These are phyloP conservation scores for Euura lappo DNA, from an alignment of 1,140 invertebrate genomes.

Conservation along the genomic window DNA sequence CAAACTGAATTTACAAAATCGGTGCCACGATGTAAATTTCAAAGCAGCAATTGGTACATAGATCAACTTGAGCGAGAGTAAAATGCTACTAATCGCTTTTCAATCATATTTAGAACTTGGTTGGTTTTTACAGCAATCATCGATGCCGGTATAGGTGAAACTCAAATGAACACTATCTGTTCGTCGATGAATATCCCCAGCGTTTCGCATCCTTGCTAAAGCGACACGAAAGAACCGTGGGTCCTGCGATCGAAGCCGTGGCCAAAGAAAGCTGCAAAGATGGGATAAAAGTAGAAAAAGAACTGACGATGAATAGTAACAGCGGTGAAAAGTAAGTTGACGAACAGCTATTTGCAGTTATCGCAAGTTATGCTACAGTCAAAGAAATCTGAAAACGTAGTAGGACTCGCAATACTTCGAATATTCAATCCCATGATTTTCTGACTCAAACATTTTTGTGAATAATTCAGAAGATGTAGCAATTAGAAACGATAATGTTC, in stretches of 20 bases:
- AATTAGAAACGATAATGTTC: not conserved
- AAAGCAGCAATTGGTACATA: no score
- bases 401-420: not conserved
- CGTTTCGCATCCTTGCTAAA: conserved; percentile 20
- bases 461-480: not conserved
- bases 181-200: conserved; percentile 23
- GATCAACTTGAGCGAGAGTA: no score
- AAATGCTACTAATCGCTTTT: not conserved
- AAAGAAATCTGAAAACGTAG: not conserved
- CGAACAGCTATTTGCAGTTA: not conserved
- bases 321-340: not conserved
- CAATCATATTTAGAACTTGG: not conserved
- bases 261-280: conserved; percentile 22
- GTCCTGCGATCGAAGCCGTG: conserved; percentile 20
- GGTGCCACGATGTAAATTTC: no score
- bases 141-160: conserved; percentile 22
- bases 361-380: not conserved
- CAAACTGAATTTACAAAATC: no score
- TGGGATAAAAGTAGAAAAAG: conserved; percentile 18
- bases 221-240: conserved; percentile 19
- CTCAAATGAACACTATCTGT: conserved; percentile 22
- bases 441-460: not conserved
- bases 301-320: not conserved
- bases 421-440: not conserved
- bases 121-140: conserved; percentile 14